Conservation (phyloP, 2,888 invertebrate species). For the Steinernema hermaphroditum region DNA sequence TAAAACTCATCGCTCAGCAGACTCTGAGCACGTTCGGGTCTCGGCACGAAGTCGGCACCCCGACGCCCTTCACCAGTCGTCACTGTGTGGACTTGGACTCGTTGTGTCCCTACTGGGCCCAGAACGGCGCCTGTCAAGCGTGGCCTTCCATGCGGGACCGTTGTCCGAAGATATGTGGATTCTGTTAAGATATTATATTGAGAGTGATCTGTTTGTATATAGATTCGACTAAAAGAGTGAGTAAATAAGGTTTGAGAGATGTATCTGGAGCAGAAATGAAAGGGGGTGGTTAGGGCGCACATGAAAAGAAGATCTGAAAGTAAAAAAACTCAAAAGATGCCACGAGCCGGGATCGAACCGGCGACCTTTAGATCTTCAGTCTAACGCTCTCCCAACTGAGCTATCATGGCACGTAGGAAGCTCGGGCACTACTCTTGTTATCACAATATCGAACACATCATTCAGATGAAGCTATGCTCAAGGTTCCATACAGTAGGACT, state of each 20-base stretch:
- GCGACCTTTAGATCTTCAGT: slow-evolving; percentile 67
- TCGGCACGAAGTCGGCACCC: background rate
- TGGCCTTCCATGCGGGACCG: slow-evolving; percentile 63
- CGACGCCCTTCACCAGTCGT: slow-evolving; percentile 32
- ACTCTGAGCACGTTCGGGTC: slow-evolving; percentile 41
- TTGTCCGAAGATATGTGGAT: slow-evolving; percentile 57
- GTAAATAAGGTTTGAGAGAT: too few species aligned
- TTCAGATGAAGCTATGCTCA: too few species aligned
- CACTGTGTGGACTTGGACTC: slow-evolving; percentile 59
- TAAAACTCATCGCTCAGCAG: slow-evolving; percentile 62
- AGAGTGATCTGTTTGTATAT: slow-evolving; percentile 28
- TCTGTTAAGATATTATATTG: slow-evolving; percentile 42
- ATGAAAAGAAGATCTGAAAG: too few species aligned
- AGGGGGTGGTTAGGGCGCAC: too few species aligned
- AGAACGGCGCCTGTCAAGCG: slow-evolving; percentile 60
- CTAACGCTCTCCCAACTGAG: slow-evolving; percentile 67
- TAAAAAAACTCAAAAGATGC: too few species aligned
- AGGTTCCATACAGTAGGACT: slow-evolving; percentile 1
- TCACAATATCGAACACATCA: too few species aligned
- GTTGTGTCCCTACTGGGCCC: slow-evolving; percentile 60
- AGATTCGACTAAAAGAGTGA: background rate
- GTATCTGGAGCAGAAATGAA: too few species aligned
- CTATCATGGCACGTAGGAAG: slow-evolving; percentile 58
- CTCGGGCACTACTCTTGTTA: too few species aligned
- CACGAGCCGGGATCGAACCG: slow-evolving; percentile 66